Conservation (phyloP, 2,888 invertebrate genomes). For the Metacarcinus magister region DNA sequence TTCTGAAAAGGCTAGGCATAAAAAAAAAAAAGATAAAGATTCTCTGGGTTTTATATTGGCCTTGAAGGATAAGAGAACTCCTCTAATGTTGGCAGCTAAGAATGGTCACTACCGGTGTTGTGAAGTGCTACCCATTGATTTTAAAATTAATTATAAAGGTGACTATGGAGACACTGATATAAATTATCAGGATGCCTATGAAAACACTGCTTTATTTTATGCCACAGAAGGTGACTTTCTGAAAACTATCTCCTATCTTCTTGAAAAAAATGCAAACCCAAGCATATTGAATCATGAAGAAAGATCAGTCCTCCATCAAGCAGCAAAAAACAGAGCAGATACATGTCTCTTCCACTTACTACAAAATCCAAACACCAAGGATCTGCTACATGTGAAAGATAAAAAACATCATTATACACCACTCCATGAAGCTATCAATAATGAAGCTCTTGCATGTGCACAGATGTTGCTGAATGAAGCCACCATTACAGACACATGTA, state of each 20-base stretch:
- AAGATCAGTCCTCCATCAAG: constrained; percentile 57
- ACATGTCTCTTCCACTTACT: constrained; percentile 31
- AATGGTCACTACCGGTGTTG: constrained; percentile 68
- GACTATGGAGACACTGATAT: no score
- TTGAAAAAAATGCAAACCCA: constrained; percentile 66
- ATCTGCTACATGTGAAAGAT: constrained; percentile 27
- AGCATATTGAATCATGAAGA: constrained; percentile 50
- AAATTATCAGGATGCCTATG: constrained; percentile 36
- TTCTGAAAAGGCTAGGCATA: background rate
- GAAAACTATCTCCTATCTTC: constrained; percentile 62
- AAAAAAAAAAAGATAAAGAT: background rate
- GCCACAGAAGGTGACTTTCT: constrained; percentile 67
- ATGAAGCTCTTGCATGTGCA: constrained; percentile 69
- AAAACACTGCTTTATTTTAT: constrained; percentile 73
- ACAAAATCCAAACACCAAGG: background rate
- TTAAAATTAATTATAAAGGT: constrained; percentile 62
- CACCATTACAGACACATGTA: constrained; percentile 28
- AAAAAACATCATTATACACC: constrained; percentile 49
- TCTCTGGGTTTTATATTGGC: background rate
- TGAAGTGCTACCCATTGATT: constrained; percentile 46
- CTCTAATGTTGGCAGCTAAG: constrained; percentile 78
- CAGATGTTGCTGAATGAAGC: constrained; percentile 57
- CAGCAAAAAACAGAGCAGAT: constrained; percentile 60
- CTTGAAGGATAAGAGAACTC: constrained; percentile 68
- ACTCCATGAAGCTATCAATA: constrained; percentile 75